Conservation (phyloP, 2,888 invertebrate species). For the Callosobruchus maculatus region DNA sequence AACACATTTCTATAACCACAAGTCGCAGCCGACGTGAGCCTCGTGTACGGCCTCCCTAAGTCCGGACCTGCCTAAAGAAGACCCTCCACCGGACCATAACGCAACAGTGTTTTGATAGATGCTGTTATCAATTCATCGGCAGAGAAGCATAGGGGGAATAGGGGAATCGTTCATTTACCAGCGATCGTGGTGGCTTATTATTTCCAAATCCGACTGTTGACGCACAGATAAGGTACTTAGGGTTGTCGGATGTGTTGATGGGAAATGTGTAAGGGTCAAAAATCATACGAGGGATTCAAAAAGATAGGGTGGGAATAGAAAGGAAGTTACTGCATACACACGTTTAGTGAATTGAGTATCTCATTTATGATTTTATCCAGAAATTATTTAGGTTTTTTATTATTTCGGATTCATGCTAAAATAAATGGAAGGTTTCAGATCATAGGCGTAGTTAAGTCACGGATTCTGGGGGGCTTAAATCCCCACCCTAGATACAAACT, state of each 20-base stretch:
- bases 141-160: background rate
- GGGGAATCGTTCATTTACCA: background rate
- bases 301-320: background rate
- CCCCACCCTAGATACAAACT: too few species aligned
- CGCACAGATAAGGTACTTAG: background rate
- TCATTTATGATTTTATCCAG: background rate
- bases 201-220: background rate
- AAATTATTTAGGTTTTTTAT: too few species aligned
- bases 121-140: background rate
- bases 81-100: background rate
- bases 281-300: background rate
- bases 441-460: too few species aligned
- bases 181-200: background rate
- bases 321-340: background rate
- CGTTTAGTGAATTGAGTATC: background rate
- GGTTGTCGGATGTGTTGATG: background rate
- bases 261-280: background rate
- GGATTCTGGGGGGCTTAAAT: too few species aligned
- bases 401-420: too few species aligned
- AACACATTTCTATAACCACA: too few species aligned
- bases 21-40: too few species aligned
- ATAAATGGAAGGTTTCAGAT: too few species aligned
- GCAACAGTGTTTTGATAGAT: background rate
- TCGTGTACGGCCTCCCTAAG: too few species aligned
- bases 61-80: background rate